These are phyloP conservation scores for Barnardius zonarius DNA, from an alignment of 2,113 vertebrate species.

Conservation along the genomic window DNA sequence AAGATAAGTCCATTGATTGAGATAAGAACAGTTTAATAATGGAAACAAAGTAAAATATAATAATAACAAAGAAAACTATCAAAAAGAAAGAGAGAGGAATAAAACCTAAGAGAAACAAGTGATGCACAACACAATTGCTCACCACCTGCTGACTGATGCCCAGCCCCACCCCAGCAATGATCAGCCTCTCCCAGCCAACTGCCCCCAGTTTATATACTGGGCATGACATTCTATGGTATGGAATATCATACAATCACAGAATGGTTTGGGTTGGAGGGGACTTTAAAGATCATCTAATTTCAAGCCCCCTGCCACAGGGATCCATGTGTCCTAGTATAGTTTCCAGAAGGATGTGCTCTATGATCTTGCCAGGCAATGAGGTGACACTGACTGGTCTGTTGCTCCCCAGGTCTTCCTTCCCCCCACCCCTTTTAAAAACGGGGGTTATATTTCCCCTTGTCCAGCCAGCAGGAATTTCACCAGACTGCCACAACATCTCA, in stretches of 20 bases:
- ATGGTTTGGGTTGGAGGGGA: neutral
- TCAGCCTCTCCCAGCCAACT: rapidly evolving
- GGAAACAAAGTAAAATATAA: neutral
- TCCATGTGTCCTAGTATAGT: neutral
- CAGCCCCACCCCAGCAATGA: neutral
- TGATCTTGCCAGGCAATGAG: neutral
- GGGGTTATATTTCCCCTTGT: neutral
- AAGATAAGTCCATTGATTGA: neutral
- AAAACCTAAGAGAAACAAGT: neutral
- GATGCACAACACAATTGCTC: neutral
- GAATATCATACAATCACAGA: neutral
- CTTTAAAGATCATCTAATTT: neutral
- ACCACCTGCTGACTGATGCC: neutral
- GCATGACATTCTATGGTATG: neutral
- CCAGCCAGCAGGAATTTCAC: neutral
- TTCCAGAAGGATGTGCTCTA: neutral
- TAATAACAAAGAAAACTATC: neutral
- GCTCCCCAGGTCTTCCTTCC: neutral
- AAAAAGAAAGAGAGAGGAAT: neutral
- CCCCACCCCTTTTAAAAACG: neutral
- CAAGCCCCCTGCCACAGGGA: neutral
- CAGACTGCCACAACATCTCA: neutral
- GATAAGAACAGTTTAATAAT: neutral
- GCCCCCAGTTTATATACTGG: neutral
- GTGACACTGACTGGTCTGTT: neutral